Percentiles rank a stretch among this genome's conserved stretches.
Evolutionary conservation across 1,140 invertebrate species (phyloP).

Genomic region (Whitmania pigra): DNA sequence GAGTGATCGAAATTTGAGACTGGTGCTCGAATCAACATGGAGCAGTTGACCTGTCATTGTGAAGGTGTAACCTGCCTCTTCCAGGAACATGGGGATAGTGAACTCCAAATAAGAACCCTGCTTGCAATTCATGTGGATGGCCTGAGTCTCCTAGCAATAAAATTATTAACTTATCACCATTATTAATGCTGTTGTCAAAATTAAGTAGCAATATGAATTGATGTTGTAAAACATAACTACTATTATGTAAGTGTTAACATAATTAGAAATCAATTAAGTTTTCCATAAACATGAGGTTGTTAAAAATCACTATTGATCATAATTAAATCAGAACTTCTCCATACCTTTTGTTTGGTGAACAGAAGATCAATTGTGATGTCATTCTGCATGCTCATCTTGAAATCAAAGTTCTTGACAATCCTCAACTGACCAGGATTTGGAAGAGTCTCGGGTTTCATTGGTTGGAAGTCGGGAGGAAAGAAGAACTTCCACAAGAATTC

Average conservation of each 20-base stretch:
- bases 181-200: too few species aligned
- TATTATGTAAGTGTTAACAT: too few species aligned
- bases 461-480: constrained; percentile 55
- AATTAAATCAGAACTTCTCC: constrained; percentile 18
- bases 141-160: constrained; percentile 66
- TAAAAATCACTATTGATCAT: too few species aligned
- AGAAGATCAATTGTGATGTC: constrained; percentile 87
- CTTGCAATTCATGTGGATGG: constrained; percentile 81
- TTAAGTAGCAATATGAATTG: constrained; percentile 16
- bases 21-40: constrained; percentile 84
- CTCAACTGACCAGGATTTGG: constrained; percentile 72
- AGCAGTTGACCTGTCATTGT: constrained; percentile 82
- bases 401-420: constrained; percentile 78
- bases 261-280: too few species aligned
- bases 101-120: constrained; percentile 86
- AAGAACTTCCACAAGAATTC: constrained; percentile 92
- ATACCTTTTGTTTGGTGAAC: constrained; percentile 78
- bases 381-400: constrained; percentile 73
- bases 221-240: constrained; percentile 20
- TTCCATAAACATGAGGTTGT: too few species aligned
- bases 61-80: constrained; percentile 69
- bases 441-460: constrained; percentile 38
- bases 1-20: constrained; percentile 71
- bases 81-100: constrained; percentile 81
- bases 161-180: background rate